Base-by-base conservation (phyloP, 2,113 vertebrate species). In the Perca schrenkii region DNA sequence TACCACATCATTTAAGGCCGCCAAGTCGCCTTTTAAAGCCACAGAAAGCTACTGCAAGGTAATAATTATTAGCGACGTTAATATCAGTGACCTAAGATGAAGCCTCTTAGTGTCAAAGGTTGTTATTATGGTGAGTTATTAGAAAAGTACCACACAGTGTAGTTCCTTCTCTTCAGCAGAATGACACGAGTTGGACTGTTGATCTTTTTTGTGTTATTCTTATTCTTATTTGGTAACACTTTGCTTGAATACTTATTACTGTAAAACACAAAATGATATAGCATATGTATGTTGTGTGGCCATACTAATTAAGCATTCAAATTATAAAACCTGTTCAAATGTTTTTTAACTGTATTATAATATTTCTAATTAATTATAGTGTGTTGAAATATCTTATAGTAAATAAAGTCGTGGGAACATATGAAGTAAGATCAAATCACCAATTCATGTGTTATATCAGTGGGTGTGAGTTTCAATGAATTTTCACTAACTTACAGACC, bases 1-100 rank as follows among this genome's bases (percentile, higher is more conserved):
- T 65, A 76, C 71, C 60, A 19, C 31, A 73, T 80, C 54, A 89
- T 91, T 90, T 81, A 63, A 62, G 61, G 50, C 60, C 25, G 25
- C 69, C 21, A 57, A 54, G 56, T 85, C 15, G 3, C 46, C 74
- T 80, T 43, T 43, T 72, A 56, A 50, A 58, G 78, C 36, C 40
- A 15, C 14, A 15, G 22, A 40, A 40, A 40, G 28, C 63, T 46
- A 31, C 14, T 28, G 78, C 28, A 43, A 68, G 53, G 49, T 56
- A 54, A 16, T 79, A 53, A 79, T 87, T 76, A 84, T 7, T 8
- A 11, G 40, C 11, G 40, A 43, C 8, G 2, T 43, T 43, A 82
- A 63, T 11, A 75, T 17, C 1, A 0, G 0, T 54, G 54, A 69
- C 17, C 13, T 76, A 43, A 57, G 2, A 36, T 36, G 53, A 77